These are phyloP conservation scores for Drosophila guanche DNA, from an alignment of 1,140 invertebrate species.

Conservation along the genomic window DNA sequence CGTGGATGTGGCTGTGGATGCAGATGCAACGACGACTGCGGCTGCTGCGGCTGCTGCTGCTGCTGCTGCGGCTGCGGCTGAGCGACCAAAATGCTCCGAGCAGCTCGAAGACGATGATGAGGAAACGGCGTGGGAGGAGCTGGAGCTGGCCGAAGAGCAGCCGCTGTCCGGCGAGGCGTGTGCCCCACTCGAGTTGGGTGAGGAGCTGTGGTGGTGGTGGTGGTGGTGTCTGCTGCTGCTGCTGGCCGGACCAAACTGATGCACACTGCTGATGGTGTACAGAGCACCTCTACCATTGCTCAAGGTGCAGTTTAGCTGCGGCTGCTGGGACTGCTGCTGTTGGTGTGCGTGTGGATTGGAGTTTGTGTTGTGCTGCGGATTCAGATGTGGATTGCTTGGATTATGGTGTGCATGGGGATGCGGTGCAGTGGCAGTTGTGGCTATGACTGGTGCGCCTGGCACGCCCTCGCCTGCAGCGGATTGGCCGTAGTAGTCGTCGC, in stretches of 20 bases:
- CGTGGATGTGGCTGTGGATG: neutral
- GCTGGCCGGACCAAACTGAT: constrained; percentile 79
- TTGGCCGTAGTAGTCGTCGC: constrained; percentile 54
- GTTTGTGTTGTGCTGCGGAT: constrained; percentile 11
- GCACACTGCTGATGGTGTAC: constrained; percentile 82
- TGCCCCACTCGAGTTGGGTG: constrained; percentile 58
- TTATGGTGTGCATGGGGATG: constrained; percentile 31
- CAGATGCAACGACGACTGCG: no score
- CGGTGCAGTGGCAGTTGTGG: constrained; percentile 19
- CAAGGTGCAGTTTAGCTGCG: constrained; percentile 61
- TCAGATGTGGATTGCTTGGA: constrained; percentile 28
- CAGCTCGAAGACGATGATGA: constrained; percentile 70
- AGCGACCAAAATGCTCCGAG: constrained; percentile 60
- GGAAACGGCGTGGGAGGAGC: constrained; percentile 51
- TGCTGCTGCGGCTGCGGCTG: constrained; percentile 10
- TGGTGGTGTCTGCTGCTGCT: constrained; percentile 47
- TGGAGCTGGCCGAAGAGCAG: constrained; percentile 50
- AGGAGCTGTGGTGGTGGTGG: constrained; percentile 38
- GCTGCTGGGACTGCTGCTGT: constrained; percentile 39
- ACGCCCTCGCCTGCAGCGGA: constrained; percentile 24
- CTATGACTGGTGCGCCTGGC: constrained; percentile 5
- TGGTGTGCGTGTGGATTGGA: constrained; percentile 6
- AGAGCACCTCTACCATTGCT: constrained; percentile 83
- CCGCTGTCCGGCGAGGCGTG: constrained; percentile 64
- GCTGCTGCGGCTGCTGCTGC: no score